A percentile compares a stretch with the other conserved stretches of the same genome.
Evolutionary conservation across 2,113 vertebrate species (phyloP).

Genomic region (Pelobates fuscus): DNA sequence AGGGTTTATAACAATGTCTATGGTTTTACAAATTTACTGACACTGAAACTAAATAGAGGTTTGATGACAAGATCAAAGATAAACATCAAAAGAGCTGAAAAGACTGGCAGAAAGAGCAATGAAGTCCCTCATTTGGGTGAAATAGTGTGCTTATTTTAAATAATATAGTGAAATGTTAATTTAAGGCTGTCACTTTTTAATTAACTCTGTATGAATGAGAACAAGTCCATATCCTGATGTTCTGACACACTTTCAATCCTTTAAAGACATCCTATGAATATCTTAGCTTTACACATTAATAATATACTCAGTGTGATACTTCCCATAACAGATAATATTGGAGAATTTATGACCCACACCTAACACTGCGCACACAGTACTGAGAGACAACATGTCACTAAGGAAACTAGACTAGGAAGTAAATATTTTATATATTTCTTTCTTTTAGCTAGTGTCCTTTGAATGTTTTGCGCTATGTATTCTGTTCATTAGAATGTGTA

Average conservation of each 20-base stretch:
- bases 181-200: constrained; percentile 66
- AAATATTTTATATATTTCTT: constrained; percentile 15
- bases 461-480: constrained; percentile 13
- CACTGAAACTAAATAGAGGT: constrained; percentile 55
- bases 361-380: constrained; percentile 14
- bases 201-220: constrained; percentile 63
- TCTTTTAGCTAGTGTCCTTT: not conserved
- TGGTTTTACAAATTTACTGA: constrained; percentile 26
- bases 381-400: constrained; percentile 30
- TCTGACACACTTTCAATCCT: constrained; percentile 58
- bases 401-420: constrained; percentile 8
- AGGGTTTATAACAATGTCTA: too few relatives aligned
- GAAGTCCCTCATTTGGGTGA: constrained; percentile 61
- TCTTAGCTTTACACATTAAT: constrained; percentile 45
- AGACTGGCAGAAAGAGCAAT: constrained; percentile 56
- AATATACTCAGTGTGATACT: constrained; percentile 40
- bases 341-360: constrained; percentile 41
- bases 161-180: constrained; percentile 60
- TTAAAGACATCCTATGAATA: constrained; percentile 49
- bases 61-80: constrained; percentile 62
- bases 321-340: constrained; percentile 29
- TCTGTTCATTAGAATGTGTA: constrained; percentile 40
- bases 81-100: constrained; percentile 53
- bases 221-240: constrained; percentile 56
- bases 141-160: constrained; percentile 67